phyloP scores from a whole-genome alignment of 37 sponge, comb jelly and placozoan species.

The Tethya wilhelma region DNA sequence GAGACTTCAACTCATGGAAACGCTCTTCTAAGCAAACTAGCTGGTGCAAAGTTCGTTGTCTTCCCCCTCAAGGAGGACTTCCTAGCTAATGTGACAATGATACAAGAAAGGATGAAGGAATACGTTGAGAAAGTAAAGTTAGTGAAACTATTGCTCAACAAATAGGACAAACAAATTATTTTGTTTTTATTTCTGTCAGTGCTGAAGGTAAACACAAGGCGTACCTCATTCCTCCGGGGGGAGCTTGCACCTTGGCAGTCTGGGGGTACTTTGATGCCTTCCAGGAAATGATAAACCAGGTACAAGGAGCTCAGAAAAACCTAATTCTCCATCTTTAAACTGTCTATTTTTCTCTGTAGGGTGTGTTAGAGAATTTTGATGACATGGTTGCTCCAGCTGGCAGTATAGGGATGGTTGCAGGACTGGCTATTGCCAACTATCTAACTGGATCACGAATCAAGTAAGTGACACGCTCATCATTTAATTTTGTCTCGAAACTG shows the following conservation, averaged over 20 bases:
- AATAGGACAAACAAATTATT: no score
- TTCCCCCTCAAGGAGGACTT: constrained; percentile 21
- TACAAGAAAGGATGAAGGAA: constrained; percentile 41
- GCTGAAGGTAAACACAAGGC: constrained; percentile 48
- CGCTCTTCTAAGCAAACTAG: constrained; percentile 61
- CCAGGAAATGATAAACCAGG: constrained; percentile 79
- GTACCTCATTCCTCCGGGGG: constrained; percentile 72
- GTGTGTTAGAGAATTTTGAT: neutral
- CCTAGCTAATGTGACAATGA: constrained; percentile 22
- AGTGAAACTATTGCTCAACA: neutral
- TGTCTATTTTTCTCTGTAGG: no score
- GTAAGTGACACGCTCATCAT: constrained; percentile 17
- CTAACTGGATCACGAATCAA: constrained; percentile 67
- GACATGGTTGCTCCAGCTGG: constrained; percentile 77
- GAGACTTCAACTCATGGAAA: no score
- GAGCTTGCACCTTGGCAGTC: constrained; percentile 61
- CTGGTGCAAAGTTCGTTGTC: constrained; percentile 64
- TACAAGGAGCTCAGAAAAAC: no score
- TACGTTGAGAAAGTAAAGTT: constrained; percentile 52
- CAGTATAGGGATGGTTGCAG: constrained; percentile 72
- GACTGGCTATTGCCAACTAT: constrained; percentile 77
- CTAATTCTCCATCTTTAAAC: no score
- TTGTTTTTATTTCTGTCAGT: no score
- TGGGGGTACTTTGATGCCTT: constrained; percentile 87
- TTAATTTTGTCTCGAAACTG: neutral